phyloP scores from a whole-genome alignment of 2,113 vertebrate species.

The Corythornis vintsioides region DNA sequence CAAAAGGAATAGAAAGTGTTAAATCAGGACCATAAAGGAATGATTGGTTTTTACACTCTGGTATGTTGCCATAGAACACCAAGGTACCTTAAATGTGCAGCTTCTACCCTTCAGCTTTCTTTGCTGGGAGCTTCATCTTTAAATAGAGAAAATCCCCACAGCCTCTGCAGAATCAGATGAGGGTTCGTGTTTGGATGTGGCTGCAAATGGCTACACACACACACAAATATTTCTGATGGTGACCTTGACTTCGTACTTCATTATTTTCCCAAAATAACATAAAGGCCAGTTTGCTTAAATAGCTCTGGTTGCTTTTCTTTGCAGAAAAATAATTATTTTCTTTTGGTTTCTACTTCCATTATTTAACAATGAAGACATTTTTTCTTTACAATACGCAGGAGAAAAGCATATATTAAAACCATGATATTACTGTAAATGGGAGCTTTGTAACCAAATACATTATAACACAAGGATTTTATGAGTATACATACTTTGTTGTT shows the following conservation, averaged over 20 bases:
- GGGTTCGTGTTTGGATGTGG: not conserved
- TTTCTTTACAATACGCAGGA: not conserved
- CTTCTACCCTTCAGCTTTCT: not conserved
- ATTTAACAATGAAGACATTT: not conserved
- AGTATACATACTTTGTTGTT: not conserved
- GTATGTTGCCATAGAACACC: not conserved
- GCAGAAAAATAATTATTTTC: not conserved
- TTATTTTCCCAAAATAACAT: not conserved
- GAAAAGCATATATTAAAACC: not conserved
- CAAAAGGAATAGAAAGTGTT: not conserved
- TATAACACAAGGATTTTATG: not conserved
- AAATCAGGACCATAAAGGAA: not conserved
- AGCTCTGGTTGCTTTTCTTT: not conserved
- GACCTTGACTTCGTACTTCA: not conserved
- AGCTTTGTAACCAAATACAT: not conserved
- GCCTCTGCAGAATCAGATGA: not conserved
- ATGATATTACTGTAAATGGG: not conserved
- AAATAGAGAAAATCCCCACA: not conserved
- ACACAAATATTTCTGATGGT: not conserved
- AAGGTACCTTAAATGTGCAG: not conserved
- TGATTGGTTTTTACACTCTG: not conserved
- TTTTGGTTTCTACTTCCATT: not conserved
- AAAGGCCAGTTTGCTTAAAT: not conserved
- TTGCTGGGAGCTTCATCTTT: not conserved
- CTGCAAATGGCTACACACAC: not conserved